These are phyloP conservation scores for Antheraea yamamai DNA, from an alignment of 2,888 invertebrate genomes.

Conservation along the genomic window DNA sequence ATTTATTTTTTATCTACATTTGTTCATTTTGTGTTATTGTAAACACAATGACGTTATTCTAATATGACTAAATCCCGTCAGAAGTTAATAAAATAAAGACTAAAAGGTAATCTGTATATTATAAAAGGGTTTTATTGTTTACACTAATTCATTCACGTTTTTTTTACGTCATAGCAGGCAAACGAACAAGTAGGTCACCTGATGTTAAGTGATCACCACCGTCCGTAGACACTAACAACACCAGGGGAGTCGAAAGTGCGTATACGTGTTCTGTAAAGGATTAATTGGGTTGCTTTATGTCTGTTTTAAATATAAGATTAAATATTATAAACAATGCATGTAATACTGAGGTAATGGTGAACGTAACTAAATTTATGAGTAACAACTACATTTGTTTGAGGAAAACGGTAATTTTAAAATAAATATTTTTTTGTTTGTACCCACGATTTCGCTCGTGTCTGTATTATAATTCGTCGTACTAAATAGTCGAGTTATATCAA, in stretches of 20 bases:
- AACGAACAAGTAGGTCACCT: too few relatives aligned
- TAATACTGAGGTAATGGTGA: not conserved
- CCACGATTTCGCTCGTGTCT: too few relatives aligned
- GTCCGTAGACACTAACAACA: too few relatives aligned
- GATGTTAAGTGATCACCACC: too few relatives aligned
- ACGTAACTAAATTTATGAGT: not conserved
- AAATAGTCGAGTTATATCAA: too few relatives aligned
- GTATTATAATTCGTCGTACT: too few relatives aligned
- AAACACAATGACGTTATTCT: not conserved
- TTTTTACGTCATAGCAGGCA: too few relatives aligned
- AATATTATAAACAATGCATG: not conserved
- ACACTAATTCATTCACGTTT: not conserved
- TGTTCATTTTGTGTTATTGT: not conserved
- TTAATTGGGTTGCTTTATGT: not conserved
- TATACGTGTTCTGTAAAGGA: not conserved
- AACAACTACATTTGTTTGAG: not conserved
- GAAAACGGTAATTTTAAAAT: conserved; percentile 19
- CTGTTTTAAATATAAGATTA: not conserved
- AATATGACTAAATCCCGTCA: not conserved
- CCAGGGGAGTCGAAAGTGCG: too few relatives aligned
- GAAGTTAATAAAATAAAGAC: not conserved
- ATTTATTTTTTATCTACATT: not conserved
- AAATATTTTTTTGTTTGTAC: too few relatives aligned
- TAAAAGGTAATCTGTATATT: not conserved
- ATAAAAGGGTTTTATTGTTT: not conserved